Percentiles rank a stretch among this genome's conserved stretches.
phyloP scores from a whole-genome alignment of 2,888 invertebrate species.

The Gasteruption jaculator region DNA sequence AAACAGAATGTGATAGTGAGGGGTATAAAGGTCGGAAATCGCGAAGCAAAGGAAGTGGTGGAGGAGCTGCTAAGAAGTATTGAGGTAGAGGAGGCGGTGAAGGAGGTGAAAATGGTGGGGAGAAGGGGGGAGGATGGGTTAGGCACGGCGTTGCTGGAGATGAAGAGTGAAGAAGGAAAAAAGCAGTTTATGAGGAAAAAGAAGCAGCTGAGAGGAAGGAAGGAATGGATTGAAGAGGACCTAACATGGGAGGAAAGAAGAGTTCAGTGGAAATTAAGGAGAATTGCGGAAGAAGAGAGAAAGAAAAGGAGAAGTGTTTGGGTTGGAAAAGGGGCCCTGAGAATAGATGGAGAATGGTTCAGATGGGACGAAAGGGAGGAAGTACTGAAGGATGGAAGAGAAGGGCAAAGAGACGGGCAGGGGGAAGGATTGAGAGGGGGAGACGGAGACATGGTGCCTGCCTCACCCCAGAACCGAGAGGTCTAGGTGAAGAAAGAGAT shows the following conservation, averaged over 20 bases:
- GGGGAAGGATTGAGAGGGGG: too few relatives aligned
- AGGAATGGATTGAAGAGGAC: neutral
- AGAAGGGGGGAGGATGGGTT: neutral
- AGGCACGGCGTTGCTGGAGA: neutral
- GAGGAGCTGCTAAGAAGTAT: neutral
- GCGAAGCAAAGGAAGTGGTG: neutral
- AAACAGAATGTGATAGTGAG: too few relatives aligned
- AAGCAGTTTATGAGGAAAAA: slow-evolving; percentile 1
- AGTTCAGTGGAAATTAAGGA: too few relatives aligned
- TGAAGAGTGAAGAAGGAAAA: neutral
- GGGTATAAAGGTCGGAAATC: neutral
- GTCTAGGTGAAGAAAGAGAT: too few relatives aligned
- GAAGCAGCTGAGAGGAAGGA: too few relatives aligned
- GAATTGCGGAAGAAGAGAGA: neutral
- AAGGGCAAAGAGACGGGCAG: too few relatives aligned
- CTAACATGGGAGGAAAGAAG: too few relatives aligned
- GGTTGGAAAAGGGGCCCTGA: too few relatives aligned
- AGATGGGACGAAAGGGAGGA: neutral
- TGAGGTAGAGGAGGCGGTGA: neutral
- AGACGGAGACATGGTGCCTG: too few relatives aligned
- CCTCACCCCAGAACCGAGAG: too few relatives aligned
- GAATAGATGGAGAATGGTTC: neutral
- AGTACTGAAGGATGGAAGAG: neutral
- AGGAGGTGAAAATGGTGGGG: neutral
- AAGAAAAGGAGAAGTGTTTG: too few relatives aligned